Evolutionary conservation across 2,113 vertebrate species (phyloP), one percentile per base, ranked within the genome.

Genomic region (Melanerpes aurifrons): DNA sequence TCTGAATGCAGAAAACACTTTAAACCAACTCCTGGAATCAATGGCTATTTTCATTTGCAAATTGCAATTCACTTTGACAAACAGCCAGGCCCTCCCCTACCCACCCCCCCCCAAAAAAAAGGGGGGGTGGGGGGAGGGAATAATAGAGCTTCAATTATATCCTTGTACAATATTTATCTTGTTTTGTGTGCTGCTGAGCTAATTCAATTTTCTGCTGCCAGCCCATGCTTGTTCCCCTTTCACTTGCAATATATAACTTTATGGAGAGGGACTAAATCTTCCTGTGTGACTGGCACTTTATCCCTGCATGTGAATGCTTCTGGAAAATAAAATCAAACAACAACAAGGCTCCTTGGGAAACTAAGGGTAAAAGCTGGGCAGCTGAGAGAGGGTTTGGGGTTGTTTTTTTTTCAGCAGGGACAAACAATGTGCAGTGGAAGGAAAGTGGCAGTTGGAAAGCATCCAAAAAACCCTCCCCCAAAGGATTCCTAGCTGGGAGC

Each of bases 161-260:
- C 96, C 89, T 93, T 94, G 95, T 94, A 82, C 75, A 92, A 84
- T 95, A 96, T 97, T 97, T 96, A 81, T 97, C 96, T 97, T 96
- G 92, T 96, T 97, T 93, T 82, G 83, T 88, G 91, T 71, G 83
- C 91, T 77, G 91, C 92, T 86, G 92, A 95, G 81, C 94, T 97
- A 97, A 97, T 96, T 96, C 90, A 96, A 95, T 97, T 97, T 93
- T 86, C 95, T 95, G 89, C 95, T 92, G 78, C 92, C 94, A 96
- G 88, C 92, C 84, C 54, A 40, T 89, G 91, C 93, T 94, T 92
- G 92, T 89, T 96, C 90, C 78, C 86, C 61, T 89, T 96, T 94
- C 95, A 82, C 76, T 92, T 76, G 70, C 88, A 96, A 97, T 94
- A 87, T 61, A 95, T 74, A 94, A 93, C 72, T 86, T 94, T 40